Conservation (phyloP, 2,888 invertebrate genomes). For the Apantesis nais region DNA sequence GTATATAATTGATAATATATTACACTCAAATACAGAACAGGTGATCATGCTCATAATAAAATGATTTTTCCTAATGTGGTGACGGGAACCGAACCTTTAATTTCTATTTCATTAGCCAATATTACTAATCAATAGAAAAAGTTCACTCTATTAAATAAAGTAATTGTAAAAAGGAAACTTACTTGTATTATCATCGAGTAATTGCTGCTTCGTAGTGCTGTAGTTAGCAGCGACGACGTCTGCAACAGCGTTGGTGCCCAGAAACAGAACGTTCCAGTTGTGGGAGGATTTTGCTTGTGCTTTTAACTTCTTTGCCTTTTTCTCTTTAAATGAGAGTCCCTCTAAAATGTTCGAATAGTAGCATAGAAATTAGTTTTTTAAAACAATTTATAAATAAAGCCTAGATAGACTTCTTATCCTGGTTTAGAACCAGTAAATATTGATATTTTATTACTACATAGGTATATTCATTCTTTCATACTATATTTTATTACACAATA, state of each 20-base stretch:
- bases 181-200: slow-evolving; percentile 82
- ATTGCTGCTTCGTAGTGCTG: slow-evolving; percentile 93
- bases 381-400: not conserved
- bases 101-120: no score
- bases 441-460: not conserved
- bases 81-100: not conserved
- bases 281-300: slow-evolving; percentile 91
- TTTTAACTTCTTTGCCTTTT: slow-evolving; percentile 92
- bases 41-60: no score
- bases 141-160: not conserved
- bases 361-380: not conserved
- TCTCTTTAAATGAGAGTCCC: slow-evolving; percentile 91
- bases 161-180: slow-evolving; percentile 33
- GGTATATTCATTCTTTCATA: not conserved
- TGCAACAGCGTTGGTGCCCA: slow-evolving; percentile 97
- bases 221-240: slow-evolving; percentile 95
- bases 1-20: no score
- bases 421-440: not conserved
- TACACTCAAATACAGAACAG: no score
- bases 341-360: slow-evolving; percentile 69
- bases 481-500: not conserved
- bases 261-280: slow-evolving; percentile 98
- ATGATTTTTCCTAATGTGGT: not conserved
- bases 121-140: not conserved
- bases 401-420: not conserved